Base-by-base conservation (phyloP, 2,888 invertebrate species). In the Gymnosoma rotundatum region DNA sequence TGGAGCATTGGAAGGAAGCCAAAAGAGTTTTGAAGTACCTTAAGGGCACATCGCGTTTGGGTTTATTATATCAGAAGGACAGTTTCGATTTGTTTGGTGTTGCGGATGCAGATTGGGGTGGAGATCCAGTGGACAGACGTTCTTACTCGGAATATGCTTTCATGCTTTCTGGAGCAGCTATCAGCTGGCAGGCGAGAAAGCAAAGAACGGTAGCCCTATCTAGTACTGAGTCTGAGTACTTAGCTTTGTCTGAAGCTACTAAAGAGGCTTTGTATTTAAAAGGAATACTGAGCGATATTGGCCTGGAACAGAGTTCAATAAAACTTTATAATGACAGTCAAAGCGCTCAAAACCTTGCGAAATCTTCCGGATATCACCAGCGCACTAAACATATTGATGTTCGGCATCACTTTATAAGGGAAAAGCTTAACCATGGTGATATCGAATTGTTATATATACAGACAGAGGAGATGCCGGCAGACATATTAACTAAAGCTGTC, bases 171-270 rank as follows among this genome's bases (percentile, higher is more conserved):
- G n/a, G n/a, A n/a, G n/a, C n/a, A n/a, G n/a, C n/a, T n/a, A n/a
- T n/a, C n/a, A n/a, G n/a, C n/a, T n/a, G 70, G 70, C 45, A 70
- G 38, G 20, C 56, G 0, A 16, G 75, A 7, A 75, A 67, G 20
- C 75, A 75, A 9, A 5, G 38, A 12, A 75, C 75, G 1, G 74
- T 74, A 1, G 52, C 74, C 0, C 7, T 75, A 14, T 75, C 64
- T 2, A 75, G 64, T 10, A 75, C 67, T n/a, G 45, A 70, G 56
- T 70, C 70, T 16, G 58, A 70, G 21, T 72, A 48, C n/a, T 18
- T 73, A n/a, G 38, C 64, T 1, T 12, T 74, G 5, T 74, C 74
- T 6, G 64, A 74, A 6, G 54, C 54, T 16, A 21, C 42, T 6
- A 54, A 74, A 25, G 74, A 64, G 25, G 54, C 64, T 20, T n/a